A percentile compares a stretch with the other conserved stretches of the same genome.
These are phyloP conservation scores for Murina feae DNA, from an alignment of 2,113 vertebrate genomes.

Conservation along the genomic window DNA sequence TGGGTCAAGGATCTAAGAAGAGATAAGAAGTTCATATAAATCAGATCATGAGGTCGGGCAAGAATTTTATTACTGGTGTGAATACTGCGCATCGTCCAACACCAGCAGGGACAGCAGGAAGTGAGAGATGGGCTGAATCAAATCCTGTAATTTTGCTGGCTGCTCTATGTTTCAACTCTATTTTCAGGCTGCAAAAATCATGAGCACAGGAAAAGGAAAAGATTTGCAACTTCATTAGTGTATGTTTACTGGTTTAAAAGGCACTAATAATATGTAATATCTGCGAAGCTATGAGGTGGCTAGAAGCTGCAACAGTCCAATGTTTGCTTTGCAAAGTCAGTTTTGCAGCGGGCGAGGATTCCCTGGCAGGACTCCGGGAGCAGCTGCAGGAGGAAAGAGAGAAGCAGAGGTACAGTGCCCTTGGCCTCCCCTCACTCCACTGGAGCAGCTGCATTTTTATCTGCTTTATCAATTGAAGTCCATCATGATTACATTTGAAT, in stretches of 20 bases:
- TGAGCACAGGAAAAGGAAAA: neutral
- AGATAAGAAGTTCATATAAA: slow-evolving; percentile 57
- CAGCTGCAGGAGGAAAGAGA: slow-evolving; percentile 30
- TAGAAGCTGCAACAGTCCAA: neutral
- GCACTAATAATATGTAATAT: neutral
- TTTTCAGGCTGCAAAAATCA: neutral
- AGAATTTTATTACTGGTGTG: slow-evolving; percentile 21
- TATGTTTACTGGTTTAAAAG: neutral
- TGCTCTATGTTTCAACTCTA: neutral
- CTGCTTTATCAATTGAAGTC: slow-evolving; percentile 46
- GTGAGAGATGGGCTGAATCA: neutral
- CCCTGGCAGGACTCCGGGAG: slow-evolving; percentile 35
- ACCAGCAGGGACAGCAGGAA: neutral
- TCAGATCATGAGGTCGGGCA: slow-evolving; percentile 16
- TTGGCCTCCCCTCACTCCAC: slow-evolving; percentile 20
- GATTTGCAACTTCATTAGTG: neutral
- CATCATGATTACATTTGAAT: slow-evolving; percentile 47
- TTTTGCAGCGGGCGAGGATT: neutral
- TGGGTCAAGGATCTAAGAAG: slow-evolving; percentile 45
- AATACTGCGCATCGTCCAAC: neutral
- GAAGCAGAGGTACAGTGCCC: neutral
- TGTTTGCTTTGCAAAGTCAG: slow-evolving; percentile 26
- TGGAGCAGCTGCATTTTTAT: slow-evolving; percentile 62
- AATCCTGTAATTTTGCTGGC: neutral
- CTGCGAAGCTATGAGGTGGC: neutral